Percentiles rank a stretch among this genome's conserved stretches.
Evolutionary conservation across 2,888 invertebrate genomes (phyloP).

Genomic region (Stenchaetothrips biformis): DNA sequence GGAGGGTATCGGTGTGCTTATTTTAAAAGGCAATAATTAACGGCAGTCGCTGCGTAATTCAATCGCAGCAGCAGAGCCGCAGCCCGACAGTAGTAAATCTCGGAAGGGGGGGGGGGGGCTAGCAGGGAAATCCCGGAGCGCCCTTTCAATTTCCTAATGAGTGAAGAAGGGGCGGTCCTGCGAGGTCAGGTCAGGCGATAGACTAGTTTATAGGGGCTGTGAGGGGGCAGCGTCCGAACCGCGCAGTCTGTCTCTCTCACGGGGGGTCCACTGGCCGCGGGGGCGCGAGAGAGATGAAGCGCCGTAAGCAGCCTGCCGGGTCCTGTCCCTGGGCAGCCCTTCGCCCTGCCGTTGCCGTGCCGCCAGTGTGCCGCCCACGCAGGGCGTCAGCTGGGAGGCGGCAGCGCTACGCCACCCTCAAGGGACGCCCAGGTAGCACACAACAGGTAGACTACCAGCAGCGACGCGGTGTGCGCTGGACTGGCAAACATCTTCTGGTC

Average conservation of each 20-base stretch:
- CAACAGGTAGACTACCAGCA: too few relatives aligned
- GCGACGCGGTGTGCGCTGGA: too few relatives aligned
- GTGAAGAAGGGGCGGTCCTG: conserved; percentile 22
- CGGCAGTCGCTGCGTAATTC: neutral
- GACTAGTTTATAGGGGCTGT: conserved; percentile 3
- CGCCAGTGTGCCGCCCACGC: conserved; percentile 1
- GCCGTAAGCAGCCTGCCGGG: neutral
- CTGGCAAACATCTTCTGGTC: too few relatives aligned
- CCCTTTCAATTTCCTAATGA: conserved; percentile 11
- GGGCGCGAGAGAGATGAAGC: too few relatives aligned
- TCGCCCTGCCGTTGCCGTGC: neutral
- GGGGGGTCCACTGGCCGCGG: neutral
- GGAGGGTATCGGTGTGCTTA: neutral
- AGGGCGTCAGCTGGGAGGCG: conserved; percentile 16
- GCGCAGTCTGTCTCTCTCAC: neutral
- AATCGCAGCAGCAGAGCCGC: neutral
- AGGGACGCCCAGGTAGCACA: too few relatives aligned
- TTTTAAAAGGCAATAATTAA: neutral
- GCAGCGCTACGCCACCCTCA: neutral
- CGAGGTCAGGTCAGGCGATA: neutral
- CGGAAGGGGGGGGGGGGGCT: neutral
- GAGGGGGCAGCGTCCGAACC: neutral
- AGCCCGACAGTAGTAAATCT: neutral
- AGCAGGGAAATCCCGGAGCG: neutral
- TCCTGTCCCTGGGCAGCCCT: too few relatives aligned